Conservation (phyloP, 1,140 invertebrate species). For the Pogonognathellus flavescens region DNA sequence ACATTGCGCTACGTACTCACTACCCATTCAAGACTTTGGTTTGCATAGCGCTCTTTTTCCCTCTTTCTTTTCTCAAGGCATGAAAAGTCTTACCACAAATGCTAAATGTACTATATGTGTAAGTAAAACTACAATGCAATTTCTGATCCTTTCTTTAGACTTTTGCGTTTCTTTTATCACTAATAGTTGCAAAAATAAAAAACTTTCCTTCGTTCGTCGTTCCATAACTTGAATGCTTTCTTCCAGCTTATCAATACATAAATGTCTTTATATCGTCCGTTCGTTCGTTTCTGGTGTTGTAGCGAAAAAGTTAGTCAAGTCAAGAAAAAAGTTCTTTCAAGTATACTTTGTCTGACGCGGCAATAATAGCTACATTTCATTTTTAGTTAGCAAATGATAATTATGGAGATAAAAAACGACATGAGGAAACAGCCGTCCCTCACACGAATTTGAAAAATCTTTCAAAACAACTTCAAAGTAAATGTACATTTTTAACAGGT, state of each 20-base stretch:
- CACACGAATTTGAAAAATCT: too few relatives aligned
- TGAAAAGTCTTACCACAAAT: constrained; percentile 13
- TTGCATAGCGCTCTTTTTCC: not conserved
- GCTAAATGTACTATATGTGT: not conserved
- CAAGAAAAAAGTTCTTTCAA: not conserved
- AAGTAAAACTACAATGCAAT: constrained; percentile 13
- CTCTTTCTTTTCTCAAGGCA: not conserved
- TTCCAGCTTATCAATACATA: not conserved
- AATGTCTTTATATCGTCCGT: not conserved
- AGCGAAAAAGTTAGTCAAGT: constrained; percentile 10
- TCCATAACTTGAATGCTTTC: not conserved
- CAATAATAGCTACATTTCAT: too few relatives aligned
- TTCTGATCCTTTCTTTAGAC: not conserved
- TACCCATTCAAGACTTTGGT: not conserved
- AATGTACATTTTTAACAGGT: too few relatives aligned
- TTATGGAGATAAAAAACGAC: too few relatives aligned
- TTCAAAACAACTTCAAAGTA: too few relatives aligned
- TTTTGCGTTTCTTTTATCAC: constrained; percentile 11
- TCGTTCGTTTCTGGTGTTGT: not conserved
- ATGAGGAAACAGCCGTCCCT: too few relatives aligned
- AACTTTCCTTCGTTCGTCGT: not conserved
- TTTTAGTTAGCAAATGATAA: too few relatives aligned
- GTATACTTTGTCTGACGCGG: not conserved
- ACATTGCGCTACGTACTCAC: not conserved
- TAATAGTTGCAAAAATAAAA: constrained; percentile 33